phyloP scores from a whole-genome alignment of 2,113 vertebrate genomes.

The Psettodes erumei region DNA sequence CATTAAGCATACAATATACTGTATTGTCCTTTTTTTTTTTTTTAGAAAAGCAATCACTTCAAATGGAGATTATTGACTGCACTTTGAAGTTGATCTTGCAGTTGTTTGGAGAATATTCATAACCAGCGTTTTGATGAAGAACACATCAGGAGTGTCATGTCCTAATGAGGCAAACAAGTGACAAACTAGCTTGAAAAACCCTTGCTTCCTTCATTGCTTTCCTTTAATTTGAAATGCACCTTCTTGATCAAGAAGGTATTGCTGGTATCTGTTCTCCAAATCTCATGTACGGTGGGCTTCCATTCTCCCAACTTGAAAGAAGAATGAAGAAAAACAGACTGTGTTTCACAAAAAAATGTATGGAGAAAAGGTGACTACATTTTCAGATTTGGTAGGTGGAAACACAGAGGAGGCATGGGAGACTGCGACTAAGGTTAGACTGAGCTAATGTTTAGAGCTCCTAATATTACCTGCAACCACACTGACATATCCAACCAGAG shows the following conservation, averaged over 20 bases:
- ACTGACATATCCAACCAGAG: conserved; percentile 15
- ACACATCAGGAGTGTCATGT: conserved; percentile 49
- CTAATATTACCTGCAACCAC: conserved; percentile 24
- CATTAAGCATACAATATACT: conserved; percentile 63
- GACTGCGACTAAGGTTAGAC: conserved; percentile 15
- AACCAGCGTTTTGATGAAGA: conserved; percentile 53
- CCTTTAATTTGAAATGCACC: conserved; percentile 46
- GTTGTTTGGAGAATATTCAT: conserved; percentile 56
- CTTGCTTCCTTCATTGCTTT: conserved; percentile 32
- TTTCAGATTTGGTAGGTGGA: not conserved
- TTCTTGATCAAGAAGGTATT: conserved; percentile 55
- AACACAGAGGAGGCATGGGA: not conserved
- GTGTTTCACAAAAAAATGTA: not conserved
- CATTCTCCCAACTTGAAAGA: conserved; percentile 11
- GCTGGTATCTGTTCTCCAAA: conserved; percentile 63
- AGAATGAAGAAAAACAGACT: not conserved
- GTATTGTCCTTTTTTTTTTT: conserved; percentile 54
- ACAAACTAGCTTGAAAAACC: conserved; percentile 47
- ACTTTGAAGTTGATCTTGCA: conserved; percentile 45
- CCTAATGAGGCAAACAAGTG: conserved; percentile 64
- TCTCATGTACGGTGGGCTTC: conserved; percentile 20
- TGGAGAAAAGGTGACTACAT: not conserved
- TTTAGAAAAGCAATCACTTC: conserved; percentile 52
- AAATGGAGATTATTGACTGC: conserved; percentile 41
- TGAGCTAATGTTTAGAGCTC: not conserved